Evolutionary conservation across 2,113 vertebrate species (phyloP), one percentile per base, ranked within the genome.

Genomic region (Vidua chalybeata): DNA sequence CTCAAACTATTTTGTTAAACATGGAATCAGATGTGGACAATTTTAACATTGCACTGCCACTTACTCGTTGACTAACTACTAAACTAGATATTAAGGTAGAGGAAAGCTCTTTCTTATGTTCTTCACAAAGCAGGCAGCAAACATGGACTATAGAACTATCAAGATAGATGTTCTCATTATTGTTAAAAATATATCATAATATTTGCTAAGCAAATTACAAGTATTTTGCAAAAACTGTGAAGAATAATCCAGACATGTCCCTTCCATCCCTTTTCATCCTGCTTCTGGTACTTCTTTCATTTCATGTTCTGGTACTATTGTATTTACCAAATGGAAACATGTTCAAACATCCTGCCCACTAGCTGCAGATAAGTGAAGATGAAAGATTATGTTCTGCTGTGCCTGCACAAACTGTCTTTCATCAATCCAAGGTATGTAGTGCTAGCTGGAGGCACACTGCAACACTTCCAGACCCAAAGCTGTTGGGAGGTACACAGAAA

Each of bases 1-100:
- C 35, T 75, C 39, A 61, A 56, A 43, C 2, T 18, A 12, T 21
- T 3, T 2, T 22, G 21, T 39, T 37, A 19, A 72, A 41, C 15
- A 41, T 17, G 2, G 5, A 76, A 48, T 49, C 1, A 0, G 23
- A 48, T 35, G 15, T 0, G 2, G 6, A 1, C 4, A 7, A 15
- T 73, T 75, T 23, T 48, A 67, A 69, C 1, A 1, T 24, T 72
- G 43, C 10, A 6, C 6, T 24, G 21, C 39, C 45, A 41, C 58
- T 48, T 37, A 23, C 6, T 77, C 26, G 8, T 37, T 71, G 35
- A 69, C 30, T 84, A 64, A 43, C 9, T 58, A 28, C 33, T 78
- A 15, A 46, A 77, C n/a, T 7, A 55, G 15, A 22, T 24, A 39
- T 14, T 19, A 59, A 39, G 16, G 12, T 20, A 79, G 41, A 52